Base-by-base conservation (phyloP, 2,888 invertebrate genomes). In the Eristalis pertinax region DNA sequence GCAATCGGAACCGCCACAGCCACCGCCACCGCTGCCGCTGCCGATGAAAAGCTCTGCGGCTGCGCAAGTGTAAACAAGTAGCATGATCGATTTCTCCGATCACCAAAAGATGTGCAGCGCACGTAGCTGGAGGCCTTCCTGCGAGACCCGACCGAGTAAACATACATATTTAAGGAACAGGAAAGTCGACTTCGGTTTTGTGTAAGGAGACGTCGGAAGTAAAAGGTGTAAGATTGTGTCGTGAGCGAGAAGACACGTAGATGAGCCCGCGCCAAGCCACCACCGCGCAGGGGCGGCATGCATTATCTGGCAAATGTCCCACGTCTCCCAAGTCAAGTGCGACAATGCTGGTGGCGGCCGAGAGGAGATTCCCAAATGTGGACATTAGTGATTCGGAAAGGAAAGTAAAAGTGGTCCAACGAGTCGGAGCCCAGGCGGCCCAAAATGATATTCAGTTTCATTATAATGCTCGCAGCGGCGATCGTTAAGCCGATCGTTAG, bases 321-420 rank as follows among this genome's bases (percentile, higher is more conserved):
- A 75, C 11, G 60, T 26, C 4, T 24, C 24, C 58, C 22, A 80
- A 81, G 63, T 38, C 56, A 11, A 5, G 19, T 56, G n/a, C 69
- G 32, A 68, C 22, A 35, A 63, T 4, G 63, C n/a, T 7, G 70
- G 50, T 65, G 79, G 69, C 64, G 69, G 74, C 76, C 63, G 38
- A 19, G 19, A 60, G 67, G 29, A 77, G 43, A 82, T 65, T 67
- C 69, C 82, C 82, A 86, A 82, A 82, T 82, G 74, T 78, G 86
- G 82, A 65, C 64, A 69, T 82, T 64, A 60, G 26, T 69, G 74
- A 75, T 70, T 67, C 35, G 64, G 78, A 86, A 86, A 82, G 69
- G 82, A 86, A 86, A 86, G 86, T 86, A 86, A 86, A 86, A 86
- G 86, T 82, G 82, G 70, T 86, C 82, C 74, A 70, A 35, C 86